These are phyloP conservation scores for Neostethus bicornis DNA, from an alignment of 2,797 vertebrate species.

Conservation along the genomic window DNA sequence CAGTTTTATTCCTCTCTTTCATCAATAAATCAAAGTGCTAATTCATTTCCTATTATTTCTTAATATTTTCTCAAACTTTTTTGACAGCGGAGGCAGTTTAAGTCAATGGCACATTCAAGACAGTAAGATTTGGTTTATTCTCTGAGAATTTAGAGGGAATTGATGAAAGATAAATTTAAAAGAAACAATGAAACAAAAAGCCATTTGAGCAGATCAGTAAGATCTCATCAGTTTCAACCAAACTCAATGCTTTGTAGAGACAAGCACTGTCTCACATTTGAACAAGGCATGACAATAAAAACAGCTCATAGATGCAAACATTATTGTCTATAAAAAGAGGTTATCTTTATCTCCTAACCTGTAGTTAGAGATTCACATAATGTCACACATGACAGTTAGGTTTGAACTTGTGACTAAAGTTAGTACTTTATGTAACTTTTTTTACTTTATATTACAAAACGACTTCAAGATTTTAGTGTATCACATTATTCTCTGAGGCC, in stretches of 20 bases:
- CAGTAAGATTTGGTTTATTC: neutral
- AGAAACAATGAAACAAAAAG: neutral
- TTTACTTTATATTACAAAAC: too few relatives aligned
- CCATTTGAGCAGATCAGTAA: slow-evolving; percentile 1
- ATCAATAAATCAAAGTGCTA: slow-evolving; percentile 19
- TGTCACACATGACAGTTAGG: too few relatives aligned
- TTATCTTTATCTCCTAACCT: too few relatives aligned
- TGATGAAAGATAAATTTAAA: slow-evolving; percentile 2
- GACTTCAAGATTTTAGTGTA: too few relatives aligned
- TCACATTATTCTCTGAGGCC: too few relatives aligned
- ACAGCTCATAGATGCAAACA: too few relatives aligned
- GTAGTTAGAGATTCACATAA: too few relatives aligned
- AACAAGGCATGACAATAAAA: too few relatives aligned
- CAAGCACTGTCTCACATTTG: slow-evolving; percentile 16
- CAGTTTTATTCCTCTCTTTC: slow-evolving; percentile 27
- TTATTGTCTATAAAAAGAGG: too few relatives aligned
- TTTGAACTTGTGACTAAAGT: too few relatives aligned
- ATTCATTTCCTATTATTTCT: slow-evolving; percentile 11
- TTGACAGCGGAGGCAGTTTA: neutral
- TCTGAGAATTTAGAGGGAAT: neutral
- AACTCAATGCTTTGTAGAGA: slow-evolving; percentile 9
- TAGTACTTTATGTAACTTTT: too few relatives aligned
- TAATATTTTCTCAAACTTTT: neutral
- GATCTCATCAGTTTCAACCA: slow-evolving; percentile 5
- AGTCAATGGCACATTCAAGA: neutral